Evolutionary conservation across 2,797 vertebrate species (phyloP).

Genomic region (Lagodon rhomboides): DNA sequence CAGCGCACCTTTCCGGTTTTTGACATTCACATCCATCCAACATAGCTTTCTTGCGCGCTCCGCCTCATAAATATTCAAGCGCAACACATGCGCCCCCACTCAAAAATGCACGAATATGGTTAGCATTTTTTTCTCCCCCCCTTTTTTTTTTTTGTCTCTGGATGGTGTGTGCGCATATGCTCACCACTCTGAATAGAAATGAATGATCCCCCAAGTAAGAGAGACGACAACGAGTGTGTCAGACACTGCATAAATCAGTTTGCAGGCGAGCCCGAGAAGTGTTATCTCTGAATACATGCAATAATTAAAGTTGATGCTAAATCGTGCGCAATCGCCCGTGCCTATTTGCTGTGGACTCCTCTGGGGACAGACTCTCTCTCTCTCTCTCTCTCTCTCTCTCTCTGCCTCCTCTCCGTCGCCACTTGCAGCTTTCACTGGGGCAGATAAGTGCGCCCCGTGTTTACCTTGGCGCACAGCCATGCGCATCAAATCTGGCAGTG

Average conservation of each 20-base stretch:
- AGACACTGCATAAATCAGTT: conserved; percentile 71
- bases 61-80: conserved; percentile 84
- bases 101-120: conserved; percentile 66
- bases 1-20: conserved; percentile 80
- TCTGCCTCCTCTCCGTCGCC: conserved; percentile 46
- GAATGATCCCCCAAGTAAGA: conserved; percentile 36
- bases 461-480: conserved; percentile 77
- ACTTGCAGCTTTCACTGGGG: conserved; percentile 69
- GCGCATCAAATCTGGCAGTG: conserved; percentile 73
- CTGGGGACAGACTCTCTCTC: conserved; percentile 53
- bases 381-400: neutral
- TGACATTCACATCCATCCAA: conserved; percentile 72
- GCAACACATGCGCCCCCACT: conserved; percentile 77
- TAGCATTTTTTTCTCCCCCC: conserved; percentile 41
- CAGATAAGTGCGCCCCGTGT: conserved; percentile 77
- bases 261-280: conserved; percentile 58
- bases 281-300: conserved; percentile 75
- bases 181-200: conserved; percentile 68
- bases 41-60: conserved; percentile 61
- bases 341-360: conserved; percentile 70
- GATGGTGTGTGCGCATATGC: conserved; percentile 54
- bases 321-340: conserved; percentile 70
- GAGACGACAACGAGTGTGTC: conserved; percentile 48
- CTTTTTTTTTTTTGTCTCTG: conserved; percentile 31
- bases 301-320: conserved; percentile 77